phyloP scores from a whole-genome alignment of 2,113 vertebrate genomes.

The Anarrhichthys ocellatus region DNA sequence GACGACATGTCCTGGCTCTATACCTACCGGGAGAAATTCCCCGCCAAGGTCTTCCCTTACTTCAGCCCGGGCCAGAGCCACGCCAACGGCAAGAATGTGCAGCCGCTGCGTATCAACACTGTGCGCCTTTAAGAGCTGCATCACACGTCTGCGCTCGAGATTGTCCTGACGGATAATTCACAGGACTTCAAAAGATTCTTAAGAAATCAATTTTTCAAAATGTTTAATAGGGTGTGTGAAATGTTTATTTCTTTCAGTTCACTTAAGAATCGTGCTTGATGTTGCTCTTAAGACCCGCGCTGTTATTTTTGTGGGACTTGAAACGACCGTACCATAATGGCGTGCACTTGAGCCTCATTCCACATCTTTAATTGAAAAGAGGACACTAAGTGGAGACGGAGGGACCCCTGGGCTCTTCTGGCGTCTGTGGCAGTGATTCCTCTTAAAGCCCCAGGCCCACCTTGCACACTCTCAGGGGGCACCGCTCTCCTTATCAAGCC shows the following conservation, averaged over 20 bases:
- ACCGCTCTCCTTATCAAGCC: slow-evolving; percentile 20
- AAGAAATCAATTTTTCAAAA: slow-evolving; percentile 29
- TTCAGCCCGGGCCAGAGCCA: slow-evolving; percentile 98
- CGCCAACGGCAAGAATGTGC: slow-evolving; percentile 97
- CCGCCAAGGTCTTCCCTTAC: slow-evolving; percentile 92
- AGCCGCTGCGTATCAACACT: slow-evolving; percentile 95
- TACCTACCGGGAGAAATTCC: slow-evolving; percentile 95
- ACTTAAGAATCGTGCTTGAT: slow-evolving; percentile 59
- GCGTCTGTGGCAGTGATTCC: slow-evolving; percentile 35
- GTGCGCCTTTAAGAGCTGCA: slow-evolving; percentile 88
- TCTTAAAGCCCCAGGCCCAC: slow-evolving; percentile 36
- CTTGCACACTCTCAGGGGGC: slow-evolving; percentile 61
- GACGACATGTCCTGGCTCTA: slow-evolving; percentile 99
- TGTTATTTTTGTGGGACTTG: slow-evolving; percentile 50
- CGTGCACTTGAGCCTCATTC: slow-evolving; percentile 44
- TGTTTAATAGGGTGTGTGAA: slow-evolving; percentile 64
- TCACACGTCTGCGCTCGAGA: neutral
- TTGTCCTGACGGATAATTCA: slow-evolving; percentile 36
- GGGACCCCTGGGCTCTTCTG: slow-evolving; percentile 36
- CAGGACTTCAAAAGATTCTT: slow-evolving; percentile 33
- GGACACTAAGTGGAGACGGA: slow-evolving; percentile 36
- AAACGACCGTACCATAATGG: slow-evolving; percentile 17
- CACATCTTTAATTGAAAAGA: slow-evolving; percentile 36
- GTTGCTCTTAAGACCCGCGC: slow-evolving; percentile 52
- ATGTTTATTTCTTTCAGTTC: slow-evolving; percentile 59